Conservation (phyloP, 2,888 invertebrate species). For the Chloromyia formosa region DNA sequence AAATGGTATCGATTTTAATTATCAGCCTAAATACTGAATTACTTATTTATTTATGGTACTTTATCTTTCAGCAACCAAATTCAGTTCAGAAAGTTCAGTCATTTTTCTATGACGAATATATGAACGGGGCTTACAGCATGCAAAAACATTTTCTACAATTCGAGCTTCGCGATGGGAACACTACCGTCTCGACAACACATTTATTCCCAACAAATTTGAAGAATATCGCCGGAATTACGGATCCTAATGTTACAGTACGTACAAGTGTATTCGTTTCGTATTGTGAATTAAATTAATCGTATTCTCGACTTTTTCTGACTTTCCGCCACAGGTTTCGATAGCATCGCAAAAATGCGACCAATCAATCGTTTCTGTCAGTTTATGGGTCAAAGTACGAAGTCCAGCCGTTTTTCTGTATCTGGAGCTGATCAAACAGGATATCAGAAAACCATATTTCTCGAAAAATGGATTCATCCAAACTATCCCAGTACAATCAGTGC, state of each 20-base stretch:
- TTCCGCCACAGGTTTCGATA: conserved; percentile 16
- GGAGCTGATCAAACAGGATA: conserved; percentile 55
- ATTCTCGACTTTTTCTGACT: neutral
- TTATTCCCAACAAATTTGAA: conserved; percentile 72
- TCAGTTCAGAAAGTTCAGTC: conserved; percentile 59
- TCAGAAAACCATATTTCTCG: conserved; percentile 57
- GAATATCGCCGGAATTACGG: conserved; percentile 65
- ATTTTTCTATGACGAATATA: conserved; percentile 55
- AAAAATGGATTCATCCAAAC: conserved; percentile 62
- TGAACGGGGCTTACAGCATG: conserved; percentile 53
- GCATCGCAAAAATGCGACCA: neutral
- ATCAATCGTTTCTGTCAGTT: conserved; percentile 54
- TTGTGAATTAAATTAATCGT: neutral
- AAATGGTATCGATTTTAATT: conserved; percentile 53
- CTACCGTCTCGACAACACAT: conserved; percentile 70
- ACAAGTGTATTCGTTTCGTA: no score
- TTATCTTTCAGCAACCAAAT: conserved; percentile 57
- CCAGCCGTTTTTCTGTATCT: conserved; percentile 62
- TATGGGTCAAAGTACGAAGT: conserved; percentile 57
- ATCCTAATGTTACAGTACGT: conserved; percentile 68
- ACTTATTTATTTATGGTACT: neutral
- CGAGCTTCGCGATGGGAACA: conserved; percentile 65
- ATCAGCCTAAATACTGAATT: conserved; percentile 49
- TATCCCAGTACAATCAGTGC: conserved; percentile 57
- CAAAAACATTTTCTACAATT: conserved; percentile 62